Evolutionary conservation across 2,113 vertebrate genomes (phyloP).

Genomic region (Dasyurus viverrinus): DNA sequence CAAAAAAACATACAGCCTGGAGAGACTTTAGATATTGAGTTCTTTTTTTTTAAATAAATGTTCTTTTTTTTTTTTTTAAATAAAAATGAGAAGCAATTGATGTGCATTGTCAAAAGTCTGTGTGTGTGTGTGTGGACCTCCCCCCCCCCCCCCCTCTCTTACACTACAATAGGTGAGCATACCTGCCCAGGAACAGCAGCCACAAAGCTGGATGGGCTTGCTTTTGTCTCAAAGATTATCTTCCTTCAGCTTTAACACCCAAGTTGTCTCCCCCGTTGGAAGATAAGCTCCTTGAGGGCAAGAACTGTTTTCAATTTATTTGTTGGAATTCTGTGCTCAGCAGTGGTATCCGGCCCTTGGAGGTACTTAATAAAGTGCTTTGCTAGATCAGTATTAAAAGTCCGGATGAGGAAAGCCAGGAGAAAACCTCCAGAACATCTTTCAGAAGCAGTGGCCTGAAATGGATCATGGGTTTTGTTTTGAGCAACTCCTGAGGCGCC

Average conservation of each 20-base stretch:
- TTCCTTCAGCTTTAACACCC: background rate
- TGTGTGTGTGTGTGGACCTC: background rate
- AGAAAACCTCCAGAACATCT: background rate
- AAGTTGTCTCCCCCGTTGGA: background rate
- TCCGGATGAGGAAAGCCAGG: background rate
- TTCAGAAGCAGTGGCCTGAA: background rate
- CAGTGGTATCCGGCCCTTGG: background rate
- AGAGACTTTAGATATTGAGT: constrained; percentile 12
- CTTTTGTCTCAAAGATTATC: background rate
- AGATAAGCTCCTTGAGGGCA: background rate
- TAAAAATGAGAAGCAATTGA: no score
- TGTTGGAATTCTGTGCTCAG: background rate
- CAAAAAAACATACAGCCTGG: constrained; percentile 21
- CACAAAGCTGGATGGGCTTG: background rate
- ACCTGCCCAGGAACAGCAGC: background rate
- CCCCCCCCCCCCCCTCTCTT: background rate
- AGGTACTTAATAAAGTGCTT: background rate
- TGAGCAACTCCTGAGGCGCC: background rate
- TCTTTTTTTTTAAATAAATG: background rate
- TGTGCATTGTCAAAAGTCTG: background rate
- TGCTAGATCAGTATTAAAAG: background rate
- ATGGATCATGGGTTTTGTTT: background rate
- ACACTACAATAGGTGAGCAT: no score
- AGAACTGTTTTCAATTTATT: background rate
- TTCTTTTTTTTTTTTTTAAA: background rate